Evolutionary conservation across 2,113 vertebrate genomes (phyloP).

Genomic region (Ceyx melanurus): DNA sequence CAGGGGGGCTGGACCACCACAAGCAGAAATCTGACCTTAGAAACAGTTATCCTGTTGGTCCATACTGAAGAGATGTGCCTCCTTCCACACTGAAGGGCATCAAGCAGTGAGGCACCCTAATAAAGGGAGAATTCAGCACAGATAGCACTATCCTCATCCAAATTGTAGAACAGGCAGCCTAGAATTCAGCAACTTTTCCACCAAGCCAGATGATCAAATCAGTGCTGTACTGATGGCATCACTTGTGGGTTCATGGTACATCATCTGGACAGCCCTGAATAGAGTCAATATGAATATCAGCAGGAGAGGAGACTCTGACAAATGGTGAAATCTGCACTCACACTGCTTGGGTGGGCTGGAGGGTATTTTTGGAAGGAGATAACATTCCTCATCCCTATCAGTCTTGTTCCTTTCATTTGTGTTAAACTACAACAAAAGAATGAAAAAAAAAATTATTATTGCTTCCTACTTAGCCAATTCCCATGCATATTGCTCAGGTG

Average conservation of each 20-base stretch:
- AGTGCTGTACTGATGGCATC: neutral
- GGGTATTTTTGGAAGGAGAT: neutral
- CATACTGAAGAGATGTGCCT: neutral
- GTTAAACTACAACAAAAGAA: neutral
- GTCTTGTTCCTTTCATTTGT: neutral
- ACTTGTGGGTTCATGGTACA: neutral
- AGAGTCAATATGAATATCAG: accelerated
- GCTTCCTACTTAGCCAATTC: neutral
- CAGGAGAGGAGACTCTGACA: neutral
- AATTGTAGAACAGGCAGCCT: neutral
- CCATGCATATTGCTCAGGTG: neutral
- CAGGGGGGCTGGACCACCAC: too few species aligned
- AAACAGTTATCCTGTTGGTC: neutral
- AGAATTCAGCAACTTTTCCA: neutral
- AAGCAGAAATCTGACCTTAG: neutral
- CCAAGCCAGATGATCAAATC: neutral
- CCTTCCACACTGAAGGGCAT: neutral
- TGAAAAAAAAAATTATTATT: neutral
- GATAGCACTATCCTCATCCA: neutral
- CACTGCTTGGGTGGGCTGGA: neutral
- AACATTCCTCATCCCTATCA: neutral
- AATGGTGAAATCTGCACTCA: neutral
- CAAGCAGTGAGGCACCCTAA: neutral
- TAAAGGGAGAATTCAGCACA: neutral
- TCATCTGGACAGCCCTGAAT: neutral